Base-by-base conservation (phyloP, 2,113 vertebrate genomes). In the Gnathonemus longibarbis region DNA sequence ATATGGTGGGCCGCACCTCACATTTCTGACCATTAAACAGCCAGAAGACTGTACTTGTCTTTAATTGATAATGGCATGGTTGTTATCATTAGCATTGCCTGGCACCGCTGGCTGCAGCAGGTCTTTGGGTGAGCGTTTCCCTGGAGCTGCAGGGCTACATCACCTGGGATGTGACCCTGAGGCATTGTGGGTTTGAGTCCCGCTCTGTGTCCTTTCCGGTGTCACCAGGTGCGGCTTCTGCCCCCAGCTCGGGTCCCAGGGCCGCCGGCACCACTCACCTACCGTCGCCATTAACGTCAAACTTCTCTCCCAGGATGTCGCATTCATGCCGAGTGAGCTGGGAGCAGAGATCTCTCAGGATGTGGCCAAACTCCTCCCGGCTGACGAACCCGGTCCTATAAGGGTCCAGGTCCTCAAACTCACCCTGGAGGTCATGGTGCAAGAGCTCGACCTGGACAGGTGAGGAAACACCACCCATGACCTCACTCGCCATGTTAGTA, bases 401-500 rank as follows among this genome's bases (percentile, higher is more conserved):
- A 4, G 90, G 91, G 88, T 93, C 92, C 77, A 94, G 89, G 21
- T 93, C 92, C 53, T 90, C 91, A 92, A 94, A 94, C 85, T 91
- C 89, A 86, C 88, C 91, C 84, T 90, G 77, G 17, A 95, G 91
- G 13, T 93, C 91, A 24, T 89, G 90, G 85, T 88, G 90, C 48
- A 92, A 91, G 84, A 93, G 92, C 45, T 92, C 93, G n/a, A 93
- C 91, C 94, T 93, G 90, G 56, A 74, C 2, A n/a, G 48, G 66
- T 87, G 42, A 87, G 77, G 70, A 87, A 88, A 48, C 39, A 84
- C 24, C 83, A 84, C 9, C 70, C 45, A 49, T 53, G n/a, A 35
- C 4, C 10, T 24, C 27, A 50, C 24, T 15, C 5, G n/a, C 48
- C 83, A 45, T 1, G 42, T 9, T 17, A 13, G 42, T 84, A 2